Base-by-base conservation (phyloP, 2,888 invertebrate species). In the Drosophila melanosoma region DNA sequence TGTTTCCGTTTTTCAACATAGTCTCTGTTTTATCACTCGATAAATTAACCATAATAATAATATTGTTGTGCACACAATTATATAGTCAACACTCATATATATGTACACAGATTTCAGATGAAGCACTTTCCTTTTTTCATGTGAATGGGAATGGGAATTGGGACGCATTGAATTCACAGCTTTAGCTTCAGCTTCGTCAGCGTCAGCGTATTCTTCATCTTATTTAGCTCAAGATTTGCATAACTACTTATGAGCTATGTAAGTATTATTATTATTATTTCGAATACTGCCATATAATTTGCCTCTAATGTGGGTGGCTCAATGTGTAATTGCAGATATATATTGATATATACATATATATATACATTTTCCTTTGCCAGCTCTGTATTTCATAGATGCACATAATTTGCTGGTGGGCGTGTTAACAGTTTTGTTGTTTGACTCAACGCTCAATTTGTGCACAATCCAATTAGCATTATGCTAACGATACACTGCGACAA, bases 341-440 rank as follows among this genome's bases (percentile, higher is more conserved):
- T 26, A 17, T 20, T 1, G 8, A 42, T 3, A 7, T 7, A 1
- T 1, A 3, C 6, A 20, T 7, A 7, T 40, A 4, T 42, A 2
- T 40, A n/a, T 40, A n/a, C 29, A 29, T n/a, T 10, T 40, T 40
- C 40, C 10, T 40, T n/a, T 40, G n/a, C 10, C 8, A 40, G n/a
- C 11, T 53, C 65, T 79, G 82, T 82, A 72, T 73, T 72, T 72
- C 40, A 56, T 36, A 74, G 87, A 87, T 82, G 74, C 83, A 79
- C 62, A 71, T 74, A 77, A 70, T 70, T 74, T 58, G 60, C 33
- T 29, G 56, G 88, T 83, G 81, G 82, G 84, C 56, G 81, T n/a
- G 67, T 63, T 70, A 74, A 61, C 76, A 79, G 63, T 62, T 79
- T 68, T 33, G 15, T 40, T 48, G 56, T 38, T 76, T 79, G 76